Evolutionary conservation across 2,113 vertebrate species (phyloP).

Genomic region (Microtus montanus): DNA sequence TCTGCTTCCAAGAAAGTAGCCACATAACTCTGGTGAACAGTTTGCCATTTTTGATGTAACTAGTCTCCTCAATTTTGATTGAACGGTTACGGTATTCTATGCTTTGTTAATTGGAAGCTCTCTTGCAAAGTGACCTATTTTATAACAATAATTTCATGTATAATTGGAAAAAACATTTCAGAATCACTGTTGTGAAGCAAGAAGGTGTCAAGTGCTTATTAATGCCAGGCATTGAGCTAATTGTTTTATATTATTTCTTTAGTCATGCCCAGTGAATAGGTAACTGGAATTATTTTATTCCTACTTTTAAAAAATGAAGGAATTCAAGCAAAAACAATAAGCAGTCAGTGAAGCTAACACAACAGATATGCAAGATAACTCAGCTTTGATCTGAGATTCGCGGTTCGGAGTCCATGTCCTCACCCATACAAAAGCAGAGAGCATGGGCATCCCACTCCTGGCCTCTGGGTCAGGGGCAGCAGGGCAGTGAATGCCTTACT

Average conservation of each 20-base stretch:
- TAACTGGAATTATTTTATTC: constrained; percentile 25
- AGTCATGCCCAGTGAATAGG: background rate
- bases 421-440: background rate
- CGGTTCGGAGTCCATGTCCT: background rate
- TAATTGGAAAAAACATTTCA: background rate
- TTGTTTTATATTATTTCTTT: background rate
- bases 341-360: background rate
- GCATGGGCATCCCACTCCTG: background rate
- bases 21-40: background rate
- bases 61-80: background rate
- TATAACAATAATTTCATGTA: background rate
- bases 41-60: background rate
- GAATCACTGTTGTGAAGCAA: background rate
- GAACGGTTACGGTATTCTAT: background rate
- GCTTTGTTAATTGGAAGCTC: background rate
- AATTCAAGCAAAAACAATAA: background rate
- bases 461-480: too few relatives aligned
- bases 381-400: background rate
- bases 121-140: background rate
- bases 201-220: background rate
- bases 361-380: background rate
- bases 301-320: constrained; percentile 5
- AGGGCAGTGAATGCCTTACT: background rate
- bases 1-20: background rate
- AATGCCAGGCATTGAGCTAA: background rate